Base-by-base conservation (phyloP, 2,113 vertebrate species). In the Zosterops hypoxanthus region DNA sequence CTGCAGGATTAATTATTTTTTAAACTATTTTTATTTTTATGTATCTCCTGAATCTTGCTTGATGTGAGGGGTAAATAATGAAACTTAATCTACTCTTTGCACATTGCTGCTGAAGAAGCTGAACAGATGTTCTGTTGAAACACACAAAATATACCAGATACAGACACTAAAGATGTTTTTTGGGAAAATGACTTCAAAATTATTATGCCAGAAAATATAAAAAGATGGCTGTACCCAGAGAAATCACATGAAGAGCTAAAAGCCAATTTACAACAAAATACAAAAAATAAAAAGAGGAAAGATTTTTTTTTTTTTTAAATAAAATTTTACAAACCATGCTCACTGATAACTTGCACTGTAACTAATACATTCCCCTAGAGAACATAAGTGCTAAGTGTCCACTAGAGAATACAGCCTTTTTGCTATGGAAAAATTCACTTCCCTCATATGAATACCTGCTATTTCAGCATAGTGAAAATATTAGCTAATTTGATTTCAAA, bases 11-110 rank as follows among this genome's bases (percentile, higher is more conserved):
- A 28, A 55, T 77, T 66, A 56, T 17, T 88, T 85, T 75, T 31
- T 6, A 29, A 75, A 66, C 5, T 13, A 23, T 57, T 34, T 76
- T 59, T 66, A 25, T 26, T 76, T 49, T 59, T 19, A 15, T 52
- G 10, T 31, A 39, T 79, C 31, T 79, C 71, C 55, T n/a, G 16
- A 92, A 47, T 55, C 17, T 42, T 79, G 16, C 53, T 89, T 84
- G 71, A 86, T 76, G 71, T 18, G 53, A 88, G 21, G 21, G 55
- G 44, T 83, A 91, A 94, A 86, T 68, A 94, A 96, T 56, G 66
- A 68, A 53, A 85, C 29, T 86, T 66, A 72, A 31, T 78, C 57
- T 89, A 50, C 41, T 89, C 64, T 61, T 91, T 89, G 42, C 53
- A 78, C 21, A n/a, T 20, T 22, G 59, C 25, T 83, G 34, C 31